These are phyloP conservation scores for Equus przewalskii DNA, from an alignment of 2,113 vertebrate species.

Conservation along the genomic window DNA sequence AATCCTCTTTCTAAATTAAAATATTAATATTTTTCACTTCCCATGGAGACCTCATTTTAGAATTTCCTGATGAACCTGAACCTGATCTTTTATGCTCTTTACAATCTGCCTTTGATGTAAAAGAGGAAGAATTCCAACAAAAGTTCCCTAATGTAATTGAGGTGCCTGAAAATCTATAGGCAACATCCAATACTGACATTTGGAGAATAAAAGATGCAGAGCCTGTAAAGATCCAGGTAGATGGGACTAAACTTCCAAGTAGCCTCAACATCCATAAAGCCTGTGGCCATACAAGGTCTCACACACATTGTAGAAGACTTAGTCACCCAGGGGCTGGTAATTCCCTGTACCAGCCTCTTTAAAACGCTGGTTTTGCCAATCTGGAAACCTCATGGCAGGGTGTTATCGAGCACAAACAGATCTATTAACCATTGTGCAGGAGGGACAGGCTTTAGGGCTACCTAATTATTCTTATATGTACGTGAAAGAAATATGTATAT, in stretches of 20 bases:
- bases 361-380: background rate
- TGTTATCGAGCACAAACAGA: too few relatives aligned
- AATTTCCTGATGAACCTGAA: background rate
- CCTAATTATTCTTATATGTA: too few relatives aligned
- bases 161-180: background rate
- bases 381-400: background rate
- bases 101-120: background rate
- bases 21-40: background rate
- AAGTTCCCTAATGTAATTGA: background rate
- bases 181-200: background rate
- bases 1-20: background rate
- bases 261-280: background rate
- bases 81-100: background rate
- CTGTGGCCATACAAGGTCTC: background rate
- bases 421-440: too few relatives aligned
- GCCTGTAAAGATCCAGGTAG: background rate
- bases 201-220: background rate
- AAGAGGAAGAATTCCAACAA: background rate
- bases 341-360: background rate
- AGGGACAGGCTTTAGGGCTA: too few relatives aligned
- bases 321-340: too few relatives aligned
- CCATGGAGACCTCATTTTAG: background rate
- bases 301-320: background rate
- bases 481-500: too few relatives aligned
- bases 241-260: background rate